Percentiles rank a stretch among this genome's conserved stretches.
Conservation (phyloP, 2,888 invertebrate genomes). For the Drosophila parthenogenetica region DNA sequence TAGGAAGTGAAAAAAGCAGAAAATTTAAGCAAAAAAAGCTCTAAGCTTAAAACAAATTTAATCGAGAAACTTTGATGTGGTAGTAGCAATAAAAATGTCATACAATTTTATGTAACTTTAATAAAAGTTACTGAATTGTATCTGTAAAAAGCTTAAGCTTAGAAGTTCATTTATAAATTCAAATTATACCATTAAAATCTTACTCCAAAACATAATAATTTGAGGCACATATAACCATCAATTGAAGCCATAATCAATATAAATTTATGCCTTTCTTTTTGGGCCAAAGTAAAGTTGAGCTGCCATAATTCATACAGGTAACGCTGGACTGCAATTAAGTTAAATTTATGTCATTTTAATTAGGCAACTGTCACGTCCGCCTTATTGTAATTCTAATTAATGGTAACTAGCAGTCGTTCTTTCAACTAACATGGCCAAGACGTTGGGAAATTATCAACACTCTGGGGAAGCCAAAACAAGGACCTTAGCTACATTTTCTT, state of each 20-base stretch:
- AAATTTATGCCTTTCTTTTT: neutral
- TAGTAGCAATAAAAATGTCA: conserved; percentile 11
- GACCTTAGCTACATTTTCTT: conserved; percentile 10
- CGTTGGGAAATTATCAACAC: conserved; percentile 37
- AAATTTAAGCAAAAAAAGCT: conserved; percentile 4
- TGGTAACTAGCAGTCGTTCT: conserved; percentile 52
- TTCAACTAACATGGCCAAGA: conserved; percentile 38
- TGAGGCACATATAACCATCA: neutral
- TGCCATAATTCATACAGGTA: conserved; percentile 22
- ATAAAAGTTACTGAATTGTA: no score
- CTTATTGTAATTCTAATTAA: conserved; percentile 60
- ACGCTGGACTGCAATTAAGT: conserved; percentile 43
- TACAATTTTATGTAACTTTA: neutral
- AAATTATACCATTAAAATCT: neutral
- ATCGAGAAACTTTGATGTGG: conserved; percentile 23
- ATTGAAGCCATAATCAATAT: conserved; percentile 17
- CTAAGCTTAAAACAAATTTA: conserved; percentile 25
- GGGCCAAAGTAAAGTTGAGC: conserved; percentile 1
- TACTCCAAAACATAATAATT: neutral
- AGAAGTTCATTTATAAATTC: no score
- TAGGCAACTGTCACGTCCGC: conserved; percentile 51
- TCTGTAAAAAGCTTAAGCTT: no score
- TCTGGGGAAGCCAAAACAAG: neutral
- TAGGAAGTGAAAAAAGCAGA: conserved; percentile 1
- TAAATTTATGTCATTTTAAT: conserved; percentile 59